Conservation (phyloP, 2,888 invertebrate species). For the Trachelus iudaicus region DNA sequence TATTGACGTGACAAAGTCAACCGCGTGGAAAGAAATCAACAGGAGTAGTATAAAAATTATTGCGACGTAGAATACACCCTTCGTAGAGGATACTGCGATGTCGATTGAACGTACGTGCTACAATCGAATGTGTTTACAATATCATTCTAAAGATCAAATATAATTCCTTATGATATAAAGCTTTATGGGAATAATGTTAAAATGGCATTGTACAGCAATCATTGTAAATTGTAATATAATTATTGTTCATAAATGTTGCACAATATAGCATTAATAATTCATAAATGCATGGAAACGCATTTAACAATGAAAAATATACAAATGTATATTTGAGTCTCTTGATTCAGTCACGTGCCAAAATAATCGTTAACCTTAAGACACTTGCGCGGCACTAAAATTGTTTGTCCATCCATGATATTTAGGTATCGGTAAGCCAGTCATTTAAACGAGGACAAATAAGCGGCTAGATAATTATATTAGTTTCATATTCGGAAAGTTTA, state of each 20-base stretch:
- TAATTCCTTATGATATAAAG: background rate
- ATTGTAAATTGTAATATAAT: background rate
- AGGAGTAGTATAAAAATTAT: background rate
- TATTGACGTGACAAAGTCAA: background rate
- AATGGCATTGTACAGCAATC: background rate
- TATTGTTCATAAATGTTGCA: background rate
- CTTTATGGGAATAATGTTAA: background rate
- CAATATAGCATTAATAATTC: background rate
- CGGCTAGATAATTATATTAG: background rate
- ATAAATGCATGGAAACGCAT: background rate
- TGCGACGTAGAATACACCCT: background rate
- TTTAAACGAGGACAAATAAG: background rate
- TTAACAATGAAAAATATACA: background rate
- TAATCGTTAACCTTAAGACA: background rate
- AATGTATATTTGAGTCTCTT: background rate
- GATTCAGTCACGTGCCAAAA: background rate
- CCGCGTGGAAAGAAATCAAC: background rate
- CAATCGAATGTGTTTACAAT: background rate
- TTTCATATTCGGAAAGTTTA: background rate
- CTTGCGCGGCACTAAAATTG: background rate
- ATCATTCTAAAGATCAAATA: background rate
- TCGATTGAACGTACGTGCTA: background rate
- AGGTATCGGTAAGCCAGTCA: background rate
- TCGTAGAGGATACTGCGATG: background rate
- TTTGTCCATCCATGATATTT: background rate